These are phyloP conservation scores for Drosophila leonis DNA, from an alignment of 2,888 invertebrate species.

Conservation along the genomic window DNA sequence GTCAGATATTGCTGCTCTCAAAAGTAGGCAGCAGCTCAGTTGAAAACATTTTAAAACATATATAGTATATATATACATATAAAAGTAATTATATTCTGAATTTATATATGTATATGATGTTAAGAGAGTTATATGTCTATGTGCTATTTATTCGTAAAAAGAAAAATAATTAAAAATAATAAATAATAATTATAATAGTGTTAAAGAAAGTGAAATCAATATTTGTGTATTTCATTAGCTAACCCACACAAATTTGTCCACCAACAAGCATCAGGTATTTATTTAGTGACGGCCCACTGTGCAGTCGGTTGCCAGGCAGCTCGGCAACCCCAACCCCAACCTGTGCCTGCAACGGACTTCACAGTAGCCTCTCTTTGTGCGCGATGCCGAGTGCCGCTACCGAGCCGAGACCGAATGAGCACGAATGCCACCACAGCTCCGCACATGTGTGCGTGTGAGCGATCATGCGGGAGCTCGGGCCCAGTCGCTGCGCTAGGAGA, in stretches of 20 bases:
- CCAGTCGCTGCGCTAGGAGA: constrained; percentile 43
- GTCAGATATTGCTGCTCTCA: neutral
- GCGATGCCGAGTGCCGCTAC: constrained; percentile 70
- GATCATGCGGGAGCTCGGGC: constrained; percentile 72
- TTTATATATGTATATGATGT: too few species aligned
- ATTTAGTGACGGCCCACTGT: constrained; percentile 50
- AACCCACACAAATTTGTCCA: neutral
- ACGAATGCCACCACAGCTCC: constrained; percentile 51
- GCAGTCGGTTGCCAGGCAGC: constrained; percentile 26
- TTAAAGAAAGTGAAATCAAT: constrained; percentile 5
- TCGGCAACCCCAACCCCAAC: constrained; percentile 63
- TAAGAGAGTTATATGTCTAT: too few species aligned
- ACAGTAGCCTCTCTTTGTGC: constrained; percentile 81
- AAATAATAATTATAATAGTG: neutral
- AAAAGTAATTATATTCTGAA: neutral
- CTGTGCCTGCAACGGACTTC: constrained; percentile 58
- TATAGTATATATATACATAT: too few species aligned
- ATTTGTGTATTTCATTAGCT: constrained; percentile 29
- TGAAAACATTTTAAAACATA: neutral
- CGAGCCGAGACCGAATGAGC: constrained; percentile 62
- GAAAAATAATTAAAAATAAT: neutral
- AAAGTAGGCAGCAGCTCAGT: constrained; percentile 44
- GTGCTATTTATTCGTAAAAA: neutral
- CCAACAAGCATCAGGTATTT: neutral
- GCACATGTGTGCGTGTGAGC: constrained; percentile 34